Evolutionary conservation across 2,113 vertebrate species (phyloP).

Genomic region (Balaenoptera acutorostrata): DNA sequence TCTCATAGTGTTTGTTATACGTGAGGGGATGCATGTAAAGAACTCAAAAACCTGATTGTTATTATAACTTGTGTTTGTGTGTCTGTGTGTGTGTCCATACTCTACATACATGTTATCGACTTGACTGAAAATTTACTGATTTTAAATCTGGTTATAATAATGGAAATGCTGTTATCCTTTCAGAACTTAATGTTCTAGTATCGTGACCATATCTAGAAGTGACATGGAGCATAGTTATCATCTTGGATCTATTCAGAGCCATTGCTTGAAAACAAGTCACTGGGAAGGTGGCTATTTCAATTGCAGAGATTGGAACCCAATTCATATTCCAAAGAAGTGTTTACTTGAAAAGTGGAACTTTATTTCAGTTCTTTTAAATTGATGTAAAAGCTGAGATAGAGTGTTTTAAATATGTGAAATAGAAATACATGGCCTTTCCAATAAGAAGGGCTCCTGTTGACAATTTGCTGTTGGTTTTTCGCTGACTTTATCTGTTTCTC

Average conservation of each 20-base stretch:
- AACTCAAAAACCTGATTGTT: not conserved
- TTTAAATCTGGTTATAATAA: not conserved
- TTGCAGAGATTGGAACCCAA: not conserved
- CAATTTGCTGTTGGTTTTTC: not conserved
- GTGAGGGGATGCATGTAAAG: not conserved
- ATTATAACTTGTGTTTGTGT: not conserved
- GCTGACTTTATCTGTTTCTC: not conserved
- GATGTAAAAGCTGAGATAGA: not conserved
- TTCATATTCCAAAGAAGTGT: not conserved
- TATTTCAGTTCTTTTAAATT: slow-evolving; percentile 1
- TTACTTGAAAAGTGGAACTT: slow-evolving; percentile 33
- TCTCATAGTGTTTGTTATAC: not conserved
- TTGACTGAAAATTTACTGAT: not conserved
- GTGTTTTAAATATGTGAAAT: not conserved
- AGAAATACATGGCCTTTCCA: not conserved
- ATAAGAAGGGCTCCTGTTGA: not conserved
- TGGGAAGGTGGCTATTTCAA: not conserved
- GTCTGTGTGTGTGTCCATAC: not conserved
- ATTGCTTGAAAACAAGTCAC: not conserved
- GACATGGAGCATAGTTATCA: not conserved
- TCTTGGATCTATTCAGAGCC: not conserved
- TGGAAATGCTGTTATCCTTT: not conserved
- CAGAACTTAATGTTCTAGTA: not conserved
- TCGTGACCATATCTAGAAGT: not conserved
- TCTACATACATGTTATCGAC: not conserved